Conservation (phyloP, 1,140 invertebrate genomes). For the Solenopsis invicta region DNA sequence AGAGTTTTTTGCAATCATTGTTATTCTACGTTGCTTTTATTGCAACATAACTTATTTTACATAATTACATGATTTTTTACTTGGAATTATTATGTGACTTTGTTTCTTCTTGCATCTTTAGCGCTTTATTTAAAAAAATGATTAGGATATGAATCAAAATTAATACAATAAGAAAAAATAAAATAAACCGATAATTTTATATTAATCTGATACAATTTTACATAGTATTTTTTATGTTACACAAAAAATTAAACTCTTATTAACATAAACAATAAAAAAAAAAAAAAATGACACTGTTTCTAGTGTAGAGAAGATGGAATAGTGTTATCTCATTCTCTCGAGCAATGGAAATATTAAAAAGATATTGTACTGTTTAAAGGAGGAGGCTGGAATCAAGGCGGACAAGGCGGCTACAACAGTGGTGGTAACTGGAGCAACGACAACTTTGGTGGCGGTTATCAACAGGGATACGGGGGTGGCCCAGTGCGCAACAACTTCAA, state of each 20-base stretch:
- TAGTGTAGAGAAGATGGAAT: neutral
- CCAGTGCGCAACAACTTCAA: constrained; percentile 90
- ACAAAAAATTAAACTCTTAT: neutral
- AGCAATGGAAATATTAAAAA: neutral
- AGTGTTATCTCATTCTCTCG: neutral
- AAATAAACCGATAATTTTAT: neutral
- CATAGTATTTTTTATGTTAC: neutral
- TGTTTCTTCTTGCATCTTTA: no score
- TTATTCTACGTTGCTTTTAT: no score
- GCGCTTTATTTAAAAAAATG: no score
- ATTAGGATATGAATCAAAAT: neutral
- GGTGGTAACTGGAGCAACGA: constrained; percentile 88
- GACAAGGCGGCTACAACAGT: constrained; percentile 87
- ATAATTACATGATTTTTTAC: no score
- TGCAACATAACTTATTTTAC: no score
- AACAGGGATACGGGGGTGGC: constrained; percentile 91
- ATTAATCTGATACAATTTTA: neutral
- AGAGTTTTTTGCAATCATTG: no score
- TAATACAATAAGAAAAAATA: neutral
- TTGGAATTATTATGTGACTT: no score
- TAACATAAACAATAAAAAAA: neutral
- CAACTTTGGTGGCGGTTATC: constrained; percentile 92
- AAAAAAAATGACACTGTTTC: neutral
- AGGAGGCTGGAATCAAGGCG: constrained; percentile 86
- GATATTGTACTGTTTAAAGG: constrained; percentile 15